A percentile compares a stretch with the other conserved stretches of the same genome.
phyloP scores from a whole-genome alignment of 2,113 vertebrate genomes.

The Neolamprologus caudopunctatus region DNA sequence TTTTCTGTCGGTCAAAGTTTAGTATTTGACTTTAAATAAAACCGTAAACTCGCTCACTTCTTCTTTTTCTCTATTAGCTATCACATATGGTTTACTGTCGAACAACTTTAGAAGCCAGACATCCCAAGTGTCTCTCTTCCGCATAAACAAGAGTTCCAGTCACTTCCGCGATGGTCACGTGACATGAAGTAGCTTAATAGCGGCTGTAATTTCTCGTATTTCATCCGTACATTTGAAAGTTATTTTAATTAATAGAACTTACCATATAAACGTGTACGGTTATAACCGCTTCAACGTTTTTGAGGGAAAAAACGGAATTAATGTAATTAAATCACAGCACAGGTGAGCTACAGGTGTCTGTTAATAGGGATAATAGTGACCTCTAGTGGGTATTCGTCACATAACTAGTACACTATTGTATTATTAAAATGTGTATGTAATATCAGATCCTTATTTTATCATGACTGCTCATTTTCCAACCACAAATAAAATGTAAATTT shows the following conservation, averaged over 20 bases:
- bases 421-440: background rate
- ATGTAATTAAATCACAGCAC: background rate
- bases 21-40: background rate
- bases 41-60: fast-evolving
- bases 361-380: background rate
- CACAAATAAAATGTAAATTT: background rate
- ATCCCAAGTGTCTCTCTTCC: conserved; percentile 35
- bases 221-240: background rate
- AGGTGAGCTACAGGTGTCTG: background rate
- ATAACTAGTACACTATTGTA: background rate
- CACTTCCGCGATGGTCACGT: conserved; percentile 54
- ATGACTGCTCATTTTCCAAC: background rate
- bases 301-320: background rate
- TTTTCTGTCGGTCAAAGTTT: background rate
- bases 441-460: background rate
- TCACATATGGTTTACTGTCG: background rate
- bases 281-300: background rate
- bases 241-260: background rate
- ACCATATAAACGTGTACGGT: background rate
- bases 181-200: background rate
- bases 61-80: background rate
- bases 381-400: background rate
- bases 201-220: background rate
- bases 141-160: background rate
- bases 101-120: background rate